Conservation (phyloP, 2,888 invertebrate species). For the Empis livida region DNA sequence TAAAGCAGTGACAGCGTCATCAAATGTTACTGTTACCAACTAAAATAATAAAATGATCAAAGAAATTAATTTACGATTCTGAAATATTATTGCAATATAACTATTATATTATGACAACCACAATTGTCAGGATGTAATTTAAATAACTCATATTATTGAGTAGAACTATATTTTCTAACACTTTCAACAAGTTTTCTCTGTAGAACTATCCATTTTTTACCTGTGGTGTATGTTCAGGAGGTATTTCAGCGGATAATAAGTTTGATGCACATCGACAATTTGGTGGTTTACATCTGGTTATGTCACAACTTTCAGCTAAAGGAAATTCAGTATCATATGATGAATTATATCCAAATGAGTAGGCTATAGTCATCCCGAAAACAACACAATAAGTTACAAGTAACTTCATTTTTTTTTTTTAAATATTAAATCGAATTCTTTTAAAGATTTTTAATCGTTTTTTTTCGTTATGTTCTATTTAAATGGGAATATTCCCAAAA, state of each 20-base stretch:
- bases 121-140: no score
- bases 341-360: no score
- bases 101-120: no score
- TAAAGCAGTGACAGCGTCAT: constrained; percentile 45
- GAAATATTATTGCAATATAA: no score
- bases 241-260: constrained; percentile 18
- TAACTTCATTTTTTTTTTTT: no score
- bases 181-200: not conserved
- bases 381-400: no score
- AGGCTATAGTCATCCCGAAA: no score
- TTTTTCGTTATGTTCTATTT: not conserved
- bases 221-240: constrained; percentile 26
- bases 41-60: constrained; percentile 21
- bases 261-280: constrained; percentile 29
- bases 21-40: constrained; percentile 55
- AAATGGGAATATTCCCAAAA: no score
- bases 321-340: not conserved
- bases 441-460: not conserved
- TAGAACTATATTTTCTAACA: no score
- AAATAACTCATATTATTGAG: no score
- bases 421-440: no score
- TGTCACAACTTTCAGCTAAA: constrained; percentile 18
- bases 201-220: constrained; percentile 12
- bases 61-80: not conserved
- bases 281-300: constrained; percentile 21